Conservation (phyloP, 2,113 vertebrate species). For the Syrrhaptes paradoxus region DNA sequence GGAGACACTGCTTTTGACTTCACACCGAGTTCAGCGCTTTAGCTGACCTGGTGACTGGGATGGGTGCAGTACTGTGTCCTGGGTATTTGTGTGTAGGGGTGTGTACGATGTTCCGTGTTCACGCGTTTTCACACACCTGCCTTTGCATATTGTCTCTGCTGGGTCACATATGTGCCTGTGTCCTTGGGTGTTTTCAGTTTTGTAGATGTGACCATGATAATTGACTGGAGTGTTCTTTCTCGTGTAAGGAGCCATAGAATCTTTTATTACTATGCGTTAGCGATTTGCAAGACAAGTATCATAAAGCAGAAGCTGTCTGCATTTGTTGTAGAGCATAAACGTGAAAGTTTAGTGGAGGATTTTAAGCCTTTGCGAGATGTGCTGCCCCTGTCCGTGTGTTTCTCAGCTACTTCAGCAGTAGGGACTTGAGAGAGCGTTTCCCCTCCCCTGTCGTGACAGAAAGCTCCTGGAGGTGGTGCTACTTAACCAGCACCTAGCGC, state of each 20-base stretch:
- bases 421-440: neutral
- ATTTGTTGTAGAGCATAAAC: neutral
- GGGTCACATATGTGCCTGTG: neutral
- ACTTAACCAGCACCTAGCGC: neutral
- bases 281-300: neutral
- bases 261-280: neutral
- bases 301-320: neutral
- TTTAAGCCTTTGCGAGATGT: neutral
- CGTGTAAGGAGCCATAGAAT: neutral
- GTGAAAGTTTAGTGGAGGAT: neutral
- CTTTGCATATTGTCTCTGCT: neutral
- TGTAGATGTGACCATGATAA: neutral
- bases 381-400: neutral
- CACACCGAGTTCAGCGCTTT: neutral
- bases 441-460: neutral
- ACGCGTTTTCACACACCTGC: accelerated
- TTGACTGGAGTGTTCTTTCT: neutral
- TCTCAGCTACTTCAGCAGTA: neutral
- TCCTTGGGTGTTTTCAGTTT: neutral
- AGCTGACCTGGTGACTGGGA: too few species aligned
- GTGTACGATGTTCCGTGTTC: neutral
- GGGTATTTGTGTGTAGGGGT: too few species aligned
- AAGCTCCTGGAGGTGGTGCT: conserved; percentile 58
- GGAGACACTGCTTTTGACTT: neutral
- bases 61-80: too few species aligned